Evolutionary conservation across 2,113 vertebrate genomes (phyloP), one percentile per base, ranked within the genome.

Genomic region (Murina feae): DNA sequence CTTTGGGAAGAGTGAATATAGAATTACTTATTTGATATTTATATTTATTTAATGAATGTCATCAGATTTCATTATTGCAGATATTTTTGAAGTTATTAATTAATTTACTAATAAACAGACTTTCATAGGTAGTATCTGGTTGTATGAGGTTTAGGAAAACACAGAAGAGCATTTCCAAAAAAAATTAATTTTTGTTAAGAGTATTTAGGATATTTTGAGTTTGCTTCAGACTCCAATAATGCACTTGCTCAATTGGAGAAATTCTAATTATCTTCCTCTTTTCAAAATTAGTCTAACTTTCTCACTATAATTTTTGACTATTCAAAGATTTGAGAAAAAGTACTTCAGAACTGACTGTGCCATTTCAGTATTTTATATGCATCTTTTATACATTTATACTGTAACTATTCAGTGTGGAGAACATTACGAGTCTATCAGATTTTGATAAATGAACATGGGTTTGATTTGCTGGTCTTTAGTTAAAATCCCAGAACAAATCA

Each of bases 401-500:
- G 42, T 6, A 53, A 39, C 20, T 58, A 74, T 83, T 63, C n/a
- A 75, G 30, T 65, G 18, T 89, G 28, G 14, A 76, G 10, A 85
- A 66, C 25, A 80, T 79, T 81, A 86, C 79, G 20, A 58, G 55
- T 63, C 66, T 39, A 60, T 88, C 51, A n/a, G 11, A 78, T 84
- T 93, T 92, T 89, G 44, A 69, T 75, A 84, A 94, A 92, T 93
- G 51, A 44, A 21, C 35, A 21, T 63, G 53, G 1, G 11, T 49
- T 74, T 75, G 25, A 95, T 94, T 63, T 60, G 37, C 74, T 91
- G 58, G 81, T 82, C 63, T 87, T 82, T 91, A 28, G 81, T 35
- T 90, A 66, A 82, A 89, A 74, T 53, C 1, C 14, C 53, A 75
- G 85, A 89, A 90, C 92, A 91, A 94, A 79, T 95, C n/a, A 10